Percentiles rank a stretch among this genome's conserved stretches.
Evolutionary conservation across 2,797 vertebrate species (phyloP).

Genomic region (Lerista edwardsae): DNA sequence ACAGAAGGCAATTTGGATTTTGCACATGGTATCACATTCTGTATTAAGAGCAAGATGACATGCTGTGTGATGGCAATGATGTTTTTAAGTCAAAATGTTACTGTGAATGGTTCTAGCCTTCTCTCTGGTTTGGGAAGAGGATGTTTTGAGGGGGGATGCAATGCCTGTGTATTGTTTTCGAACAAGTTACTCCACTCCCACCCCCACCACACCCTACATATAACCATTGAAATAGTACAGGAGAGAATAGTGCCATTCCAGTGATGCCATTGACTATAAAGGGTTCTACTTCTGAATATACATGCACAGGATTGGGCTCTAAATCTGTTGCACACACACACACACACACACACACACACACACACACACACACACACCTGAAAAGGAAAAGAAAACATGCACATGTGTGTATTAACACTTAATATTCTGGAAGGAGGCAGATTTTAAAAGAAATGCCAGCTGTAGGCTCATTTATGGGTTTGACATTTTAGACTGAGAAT

Average conservation of each 20-base stretch:
- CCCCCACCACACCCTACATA: not conserved
- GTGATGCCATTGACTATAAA: too few relatives aligned
- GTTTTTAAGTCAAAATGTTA: not conserved
- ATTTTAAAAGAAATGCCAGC: constrained; percentile 44
- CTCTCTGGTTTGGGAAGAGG: not conserved
- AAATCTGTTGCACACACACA: too few relatives aligned
- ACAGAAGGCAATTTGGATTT: not conserved
- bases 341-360: too few relatives aligned
- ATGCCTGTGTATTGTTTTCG: not conserved
- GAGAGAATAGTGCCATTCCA: not conserved
- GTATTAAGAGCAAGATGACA: not conserved
- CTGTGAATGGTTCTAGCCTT: not conserved
- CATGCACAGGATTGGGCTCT: too few relatives aligned
- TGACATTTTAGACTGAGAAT: constrained; percentile 55
- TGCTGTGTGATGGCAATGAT: not conserved
- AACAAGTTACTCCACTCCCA: not conserved
- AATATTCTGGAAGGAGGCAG: not conserved
- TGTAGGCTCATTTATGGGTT: constrained; percentile 9
- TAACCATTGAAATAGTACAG: not conserved
- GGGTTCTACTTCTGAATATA: too few relatives aligned
- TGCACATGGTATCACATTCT: not conserved
- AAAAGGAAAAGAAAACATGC: not conserved
- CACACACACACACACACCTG: not conserved
- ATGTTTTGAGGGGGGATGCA: not conserved
- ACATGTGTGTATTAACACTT: too few relatives aligned